A percentile compares a stretch with the other conserved stretches of the same genome.
Evolutionary conservation across 1,140 invertebrate species (phyloP).

Genomic region (Patella vulgata): DNA sequence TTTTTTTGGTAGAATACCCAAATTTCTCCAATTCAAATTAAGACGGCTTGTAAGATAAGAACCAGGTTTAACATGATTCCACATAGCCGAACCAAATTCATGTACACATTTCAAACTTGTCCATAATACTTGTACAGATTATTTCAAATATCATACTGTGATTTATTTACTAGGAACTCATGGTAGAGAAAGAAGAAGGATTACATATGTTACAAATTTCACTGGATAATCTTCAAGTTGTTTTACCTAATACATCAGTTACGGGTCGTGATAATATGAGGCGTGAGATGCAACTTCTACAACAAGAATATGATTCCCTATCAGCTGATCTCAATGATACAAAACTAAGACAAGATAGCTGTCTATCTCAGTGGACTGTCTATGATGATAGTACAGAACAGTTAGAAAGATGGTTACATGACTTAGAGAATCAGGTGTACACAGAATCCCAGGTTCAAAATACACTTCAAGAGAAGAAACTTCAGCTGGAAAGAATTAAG

Average conservation of each 20-base stretch:
- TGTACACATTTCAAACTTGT: too few relatives aligned
- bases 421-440: constrained; percentile 90
- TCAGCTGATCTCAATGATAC: constrained; percentile 89
- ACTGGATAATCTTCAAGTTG: constrained; percentile 88
- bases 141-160: too few relatives aligned
- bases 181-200: constrained; percentile 78
- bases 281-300: constrained; percentile 81
- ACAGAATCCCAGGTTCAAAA: constrained; percentile 89
- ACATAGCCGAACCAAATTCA: too few relatives aligned
- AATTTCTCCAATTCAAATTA: too few relatives aligned
- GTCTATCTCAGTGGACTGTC: constrained; percentile 62
- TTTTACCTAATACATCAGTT: constrained; percentile 92
- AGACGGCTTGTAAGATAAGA: too few relatives aligned
- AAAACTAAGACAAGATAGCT: constrained; percentile 88
- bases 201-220: constrained; percentile 86
- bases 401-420: constrained; percentile 89
- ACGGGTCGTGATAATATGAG: constrained; percentile 87
- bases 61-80: too few relatives aligned
- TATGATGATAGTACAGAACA: constrained; percentile 74
- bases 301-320: constrained; percentile 89
- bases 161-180: constrained; percentile 49
- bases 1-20: neutral
- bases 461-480: constrained; percentile 91
- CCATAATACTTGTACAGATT: too few relatives aligned
- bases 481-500: constrained; percentile 92